Conservation (phyloP, 2,888 invertebrate species). For the Hemithea aestivaria region DNA sequence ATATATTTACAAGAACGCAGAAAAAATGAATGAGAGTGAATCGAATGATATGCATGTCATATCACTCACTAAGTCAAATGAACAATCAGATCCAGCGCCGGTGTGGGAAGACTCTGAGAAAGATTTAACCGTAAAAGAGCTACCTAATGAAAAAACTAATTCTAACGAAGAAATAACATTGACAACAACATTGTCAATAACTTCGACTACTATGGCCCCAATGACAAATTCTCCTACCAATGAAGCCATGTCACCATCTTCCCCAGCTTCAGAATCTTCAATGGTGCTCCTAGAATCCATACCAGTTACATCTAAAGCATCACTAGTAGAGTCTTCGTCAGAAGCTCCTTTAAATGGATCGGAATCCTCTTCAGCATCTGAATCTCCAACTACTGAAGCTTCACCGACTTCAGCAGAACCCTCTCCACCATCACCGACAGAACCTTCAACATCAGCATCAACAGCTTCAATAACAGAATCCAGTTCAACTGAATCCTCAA, state of each 20-base stretch:
- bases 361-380: no score
- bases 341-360: no score
- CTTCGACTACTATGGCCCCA: conserved; percentile 12
- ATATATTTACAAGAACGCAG: conserved; percentile 58
- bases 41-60: conserved; percentile 13
- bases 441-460: conserved; percentile 6
- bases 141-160: conserved; percentile 22
- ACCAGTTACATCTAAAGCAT: no score
- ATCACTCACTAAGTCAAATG: conserved; percentile 8
- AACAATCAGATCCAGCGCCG: conserved; percentile 50
- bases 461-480: no score
- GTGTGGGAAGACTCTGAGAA: conserved; percentile 61
- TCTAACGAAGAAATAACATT: conserved; percentile 23
- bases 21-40: conserved; percentile 24
- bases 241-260: not conserved
- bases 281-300: no score
- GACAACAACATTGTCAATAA: conserved; percentile 22
- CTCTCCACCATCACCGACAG: not conserved
- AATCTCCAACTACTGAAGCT: no score
- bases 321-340: no score
- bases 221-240: not conserved
- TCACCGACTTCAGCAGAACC: no score
- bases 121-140: conserved; percentile 34
- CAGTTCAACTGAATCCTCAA: no score
- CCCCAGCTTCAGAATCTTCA: no score